phyloP scores from a whole-genome alignment of 2,113 vertebrate species.

The Oenanthe oenanthe region DNA sequence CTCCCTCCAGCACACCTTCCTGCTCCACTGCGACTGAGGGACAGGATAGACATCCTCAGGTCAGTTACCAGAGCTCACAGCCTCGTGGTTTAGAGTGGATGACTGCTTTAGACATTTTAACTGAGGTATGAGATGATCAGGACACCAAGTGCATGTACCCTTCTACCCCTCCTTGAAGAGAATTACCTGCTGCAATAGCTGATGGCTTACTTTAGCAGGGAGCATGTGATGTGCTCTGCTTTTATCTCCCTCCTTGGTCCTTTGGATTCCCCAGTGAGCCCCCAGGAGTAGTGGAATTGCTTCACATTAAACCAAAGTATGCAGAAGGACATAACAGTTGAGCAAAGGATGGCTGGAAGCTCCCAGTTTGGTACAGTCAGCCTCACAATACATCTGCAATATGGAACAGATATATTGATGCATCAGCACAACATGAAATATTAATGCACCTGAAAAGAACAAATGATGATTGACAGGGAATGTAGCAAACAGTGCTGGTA shows the following conservation, averaged over 20 bases:
- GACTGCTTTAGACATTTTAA: not conserved
- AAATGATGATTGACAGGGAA: not conserved
- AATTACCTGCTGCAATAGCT: not conserved
- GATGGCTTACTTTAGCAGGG: not conserved
- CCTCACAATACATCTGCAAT: not conserved
- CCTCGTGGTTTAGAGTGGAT: not conserved
- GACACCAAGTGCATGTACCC: accelerated
- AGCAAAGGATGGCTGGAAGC: not conserved
- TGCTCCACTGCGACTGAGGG: not conserved
- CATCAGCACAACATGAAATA: not conserved
- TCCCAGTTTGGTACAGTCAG: not conserved
- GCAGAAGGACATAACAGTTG: not conserved
- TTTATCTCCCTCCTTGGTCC: not conserved
- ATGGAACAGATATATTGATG: not conserved
- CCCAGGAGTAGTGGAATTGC: not conserved
- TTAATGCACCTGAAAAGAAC: not conserved
- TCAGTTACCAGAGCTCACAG: not conserved
- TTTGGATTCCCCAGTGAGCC: not conserved
- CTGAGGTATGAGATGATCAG: not conserved
- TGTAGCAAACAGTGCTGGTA: not conserved
- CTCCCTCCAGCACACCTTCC: not conserved
- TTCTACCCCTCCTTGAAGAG: not conserved
- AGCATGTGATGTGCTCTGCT: not conserved
- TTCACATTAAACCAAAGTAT: not conserved
- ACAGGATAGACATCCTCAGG: not conserved